Conservation (phyloP, 2,797 vertebrate genomes). For the Scomberomorus guttatus region DNA sequence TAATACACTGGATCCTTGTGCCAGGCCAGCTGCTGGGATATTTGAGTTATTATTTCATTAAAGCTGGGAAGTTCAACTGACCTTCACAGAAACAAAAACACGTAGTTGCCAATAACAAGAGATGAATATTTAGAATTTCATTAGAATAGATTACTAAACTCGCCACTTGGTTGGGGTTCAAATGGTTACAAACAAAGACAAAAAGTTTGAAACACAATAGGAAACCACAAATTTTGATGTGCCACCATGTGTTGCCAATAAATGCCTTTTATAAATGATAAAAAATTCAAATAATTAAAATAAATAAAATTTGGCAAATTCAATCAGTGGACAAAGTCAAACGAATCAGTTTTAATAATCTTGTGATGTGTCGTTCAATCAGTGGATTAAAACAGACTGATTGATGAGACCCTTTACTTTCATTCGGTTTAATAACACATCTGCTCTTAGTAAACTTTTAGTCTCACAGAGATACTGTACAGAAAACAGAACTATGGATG, state of each 20-base stretch:
- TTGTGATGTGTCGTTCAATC: background rate
- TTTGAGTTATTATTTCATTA: slow-evolving; percentile 58
- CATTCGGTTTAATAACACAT: background rate
- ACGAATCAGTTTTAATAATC: background rate
- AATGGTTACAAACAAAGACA: slow-evolving; percentile 8
- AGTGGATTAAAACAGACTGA: background rate
- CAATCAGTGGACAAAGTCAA: background rate
- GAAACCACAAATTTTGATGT: slow-evolving; percentile 12
- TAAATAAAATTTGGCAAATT: background rate
- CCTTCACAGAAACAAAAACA: slow-evolving; percentile 45
- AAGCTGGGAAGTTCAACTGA: slow-evolving; percentile 49
- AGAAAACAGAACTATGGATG: background rate
- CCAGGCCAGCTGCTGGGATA: slow-evolving; percentile 57
- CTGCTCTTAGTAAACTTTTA: background rate
- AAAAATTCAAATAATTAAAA: background rate
- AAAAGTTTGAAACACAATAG: slow-evolving; percentile 20
- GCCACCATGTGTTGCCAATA: slow-evolving; percentile 3
- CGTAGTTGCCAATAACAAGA: slow-evolving; percentile 42
- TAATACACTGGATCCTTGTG: slow-evolving; percentile 56
- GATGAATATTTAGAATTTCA: slow-evolving; percentile 39
- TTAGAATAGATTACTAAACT: slow-evolving; percentile 12
- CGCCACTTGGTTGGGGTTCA: slow-evolving; percentile 17
- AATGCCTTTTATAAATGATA: background rate
- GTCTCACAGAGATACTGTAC: background rate
- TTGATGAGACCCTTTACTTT: background rate